Evolutionary conservation across 53 echinoderm and acorn worm species (phyloP).

Genomic region (Hippasteria phrygiana): DNA sequence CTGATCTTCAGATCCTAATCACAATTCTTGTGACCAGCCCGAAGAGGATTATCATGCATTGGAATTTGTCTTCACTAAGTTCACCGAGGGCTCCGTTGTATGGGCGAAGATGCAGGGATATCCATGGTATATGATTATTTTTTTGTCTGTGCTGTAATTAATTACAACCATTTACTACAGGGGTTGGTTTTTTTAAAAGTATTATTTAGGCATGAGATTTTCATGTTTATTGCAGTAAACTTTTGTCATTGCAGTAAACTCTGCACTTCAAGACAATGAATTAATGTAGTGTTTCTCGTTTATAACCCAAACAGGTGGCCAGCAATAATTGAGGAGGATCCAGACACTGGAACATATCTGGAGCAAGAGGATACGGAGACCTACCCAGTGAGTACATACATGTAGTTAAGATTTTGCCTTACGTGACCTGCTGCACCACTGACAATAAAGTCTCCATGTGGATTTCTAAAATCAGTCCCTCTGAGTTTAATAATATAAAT

Average conservation of each 20-base stretch:
- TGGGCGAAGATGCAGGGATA: constrained; percentile 95
- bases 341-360: constrained; percentile 73
- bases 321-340: constrained; percentile 95
- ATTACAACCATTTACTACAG: too few relatives aligned
- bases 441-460: too few relatives aligned
- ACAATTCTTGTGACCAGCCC: constrained; percentile 80
- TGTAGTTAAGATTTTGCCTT: too few relatives aligned
- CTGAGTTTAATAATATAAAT: too few relatives aligned
- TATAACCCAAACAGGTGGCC: constrained; percentile 81
- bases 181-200: not conserved
- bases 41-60: constrained; percentile 82
- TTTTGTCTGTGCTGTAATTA: too few relatives aligned
- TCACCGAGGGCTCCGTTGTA: constrained; percentile 88
- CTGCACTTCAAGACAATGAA: too few relatives aligned
- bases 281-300: too few relatives aligned
- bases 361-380: constrained; percentile 57
- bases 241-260: too few relatives aligned
- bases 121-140: too few relatives aligned
- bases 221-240: not conserved
- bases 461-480: too few relatives aligned
- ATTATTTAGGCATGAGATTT: not conserved
- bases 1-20: constrained; percentile 61
- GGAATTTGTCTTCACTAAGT: constrained; percentile 90
- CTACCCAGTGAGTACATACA: constrained; percentile 70
- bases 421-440: too few relatives aligned